Base-by-base conservation (phyloP, 2,113 vertebrate species). In the Stictonetta naevosa region DNA sequence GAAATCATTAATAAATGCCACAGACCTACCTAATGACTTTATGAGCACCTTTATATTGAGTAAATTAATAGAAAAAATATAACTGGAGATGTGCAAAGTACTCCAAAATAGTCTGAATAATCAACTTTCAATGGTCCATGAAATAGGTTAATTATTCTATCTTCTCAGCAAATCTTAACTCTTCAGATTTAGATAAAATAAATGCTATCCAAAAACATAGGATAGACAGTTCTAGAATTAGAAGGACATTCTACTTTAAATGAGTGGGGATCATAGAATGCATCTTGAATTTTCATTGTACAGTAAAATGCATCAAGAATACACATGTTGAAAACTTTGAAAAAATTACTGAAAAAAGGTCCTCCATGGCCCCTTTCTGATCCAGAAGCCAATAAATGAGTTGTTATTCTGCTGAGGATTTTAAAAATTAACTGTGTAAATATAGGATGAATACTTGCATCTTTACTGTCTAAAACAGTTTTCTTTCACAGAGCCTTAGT, bases 111-210 rank as follows among this genome's bases (percentile, higher is more conserved):
- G 90, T 87, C 60, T 81, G 63, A 95, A 92, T 93, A 92, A 95
- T 95, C 79, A 95, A 72, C 46, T 92, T 93, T 83, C 42, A 63
- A 20, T 48, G 62, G 34, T 83, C 87, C 63, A 64, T 94, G 42
- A 96, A 95, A 86, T 13, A 93, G 15, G 82, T 64, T 11, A 96
- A 84, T 97, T 94, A 88, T 89, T 97, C 87, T 86, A n/a, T 90
- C 69, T 95, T 91, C 76, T 82, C 52, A 78, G 38, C 13, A 93
- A 85, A 88, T 68, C 50, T 84, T 84, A 86, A 79, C 28, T 92
- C 80, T 90, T 89, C 56, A 95, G 87, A 94, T 94, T 94, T 83
- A 77, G 82, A 62, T 86, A 88, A 96, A 68, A 86, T 88, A 93
- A 94, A 90, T 62, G 11, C 10, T 90, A 28, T 95, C 79, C 38